Evolutionary conservation across 2,113 vertebrate species (phyloP).

Genomic region (Passer domesticus): DNA sequence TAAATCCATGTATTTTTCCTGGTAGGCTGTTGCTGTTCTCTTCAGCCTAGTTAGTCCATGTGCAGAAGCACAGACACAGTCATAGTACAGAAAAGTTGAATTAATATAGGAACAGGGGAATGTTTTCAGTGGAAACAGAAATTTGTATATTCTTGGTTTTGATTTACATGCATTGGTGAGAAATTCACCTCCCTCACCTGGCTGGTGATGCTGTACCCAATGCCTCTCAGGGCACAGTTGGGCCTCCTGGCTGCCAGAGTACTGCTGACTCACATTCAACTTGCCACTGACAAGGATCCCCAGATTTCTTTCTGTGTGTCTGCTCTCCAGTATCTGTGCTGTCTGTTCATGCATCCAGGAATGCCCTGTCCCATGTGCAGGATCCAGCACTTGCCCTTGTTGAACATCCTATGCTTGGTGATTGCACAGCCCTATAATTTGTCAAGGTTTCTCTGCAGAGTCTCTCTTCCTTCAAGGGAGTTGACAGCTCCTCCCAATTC

Average conservation of each 20-base stretch:
- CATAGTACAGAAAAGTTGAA: not conserved
- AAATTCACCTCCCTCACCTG: not conserved
- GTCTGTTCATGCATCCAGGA: not conserved
- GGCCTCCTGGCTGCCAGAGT: not conserved
- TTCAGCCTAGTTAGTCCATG: not conserved
- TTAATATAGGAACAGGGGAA: not conserved
- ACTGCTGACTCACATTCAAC: not conserved
- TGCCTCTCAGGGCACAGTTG: rapidly evolving
- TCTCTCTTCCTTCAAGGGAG: not conserved
- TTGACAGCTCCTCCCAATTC: not conserved
- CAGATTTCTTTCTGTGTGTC: not conserved
- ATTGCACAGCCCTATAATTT: not conserved
- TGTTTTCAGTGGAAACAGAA: not conserved
- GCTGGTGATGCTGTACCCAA: not conserved
- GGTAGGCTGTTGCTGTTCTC: not conserved
- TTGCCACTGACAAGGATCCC: not conserved
- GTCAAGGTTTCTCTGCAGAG: not conserved
- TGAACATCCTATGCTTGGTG: not conserved
- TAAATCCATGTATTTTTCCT: not conserved
- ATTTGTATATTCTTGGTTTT: not conserved
- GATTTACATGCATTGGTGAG: not conserved
- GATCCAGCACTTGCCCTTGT: not conserved
- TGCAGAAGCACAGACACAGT: not conserved
- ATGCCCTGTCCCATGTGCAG: not conserved
- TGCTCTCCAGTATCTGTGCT: not conserved